Percentiles rank a stretch among this genome's conserved stretches.
Evolutionary conservation across 2,888 invertebrate species (phyloP).

Genomic region (Artemia sinica): DNA sequence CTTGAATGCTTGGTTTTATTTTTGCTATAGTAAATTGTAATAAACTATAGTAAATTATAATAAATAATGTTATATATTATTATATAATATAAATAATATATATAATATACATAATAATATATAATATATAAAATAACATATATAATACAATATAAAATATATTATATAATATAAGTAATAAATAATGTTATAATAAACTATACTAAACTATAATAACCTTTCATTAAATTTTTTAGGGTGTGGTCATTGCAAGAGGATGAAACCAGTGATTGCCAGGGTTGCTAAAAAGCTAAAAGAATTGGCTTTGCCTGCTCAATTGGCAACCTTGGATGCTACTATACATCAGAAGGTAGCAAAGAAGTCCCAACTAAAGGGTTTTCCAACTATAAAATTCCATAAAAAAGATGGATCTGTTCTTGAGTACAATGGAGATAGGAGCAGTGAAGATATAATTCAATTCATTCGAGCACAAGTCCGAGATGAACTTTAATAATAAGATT

Average conservation of each 20-base stretch:
- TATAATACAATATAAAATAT: no score
- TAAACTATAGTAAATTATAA: no score
- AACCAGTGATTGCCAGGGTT: slow-evolving; percentile 45
- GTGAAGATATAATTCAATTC: slow-evolving; percentile 41
- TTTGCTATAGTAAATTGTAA: no score
- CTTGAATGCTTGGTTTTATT: no score
- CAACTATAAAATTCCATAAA: slow-evolving; percentile 46
- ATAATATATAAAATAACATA: no score
- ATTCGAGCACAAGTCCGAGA: slow-evolving; percentile 30
- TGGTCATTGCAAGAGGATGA: slow-evolving; percentile 48
- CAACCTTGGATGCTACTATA: slow-evolving; percentile 48
- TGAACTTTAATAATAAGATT: slow-evolving; percentile 24
- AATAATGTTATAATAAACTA: no score
- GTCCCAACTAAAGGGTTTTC: slow-evolving; percentile 40
- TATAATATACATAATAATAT: no score
- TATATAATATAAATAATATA: no score
- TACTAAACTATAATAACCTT: not conserved
- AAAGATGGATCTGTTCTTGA: slow-evolving; percentile 38
- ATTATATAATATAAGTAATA: no score
- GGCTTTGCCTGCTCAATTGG: slow-evolving; percentile 33
- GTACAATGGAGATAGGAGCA: slow-evolving; percentile 41
- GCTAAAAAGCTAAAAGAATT: slow-evolving; percentile 37
- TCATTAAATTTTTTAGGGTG: slow-evolving; percentile 42
- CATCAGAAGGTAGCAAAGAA: slow-evolving; percentile 35
- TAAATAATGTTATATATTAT: no score